Base-by-base conservation (phyloP, 92 coral and sea anemone genomes). In the Siderastrea radians region DNA sequence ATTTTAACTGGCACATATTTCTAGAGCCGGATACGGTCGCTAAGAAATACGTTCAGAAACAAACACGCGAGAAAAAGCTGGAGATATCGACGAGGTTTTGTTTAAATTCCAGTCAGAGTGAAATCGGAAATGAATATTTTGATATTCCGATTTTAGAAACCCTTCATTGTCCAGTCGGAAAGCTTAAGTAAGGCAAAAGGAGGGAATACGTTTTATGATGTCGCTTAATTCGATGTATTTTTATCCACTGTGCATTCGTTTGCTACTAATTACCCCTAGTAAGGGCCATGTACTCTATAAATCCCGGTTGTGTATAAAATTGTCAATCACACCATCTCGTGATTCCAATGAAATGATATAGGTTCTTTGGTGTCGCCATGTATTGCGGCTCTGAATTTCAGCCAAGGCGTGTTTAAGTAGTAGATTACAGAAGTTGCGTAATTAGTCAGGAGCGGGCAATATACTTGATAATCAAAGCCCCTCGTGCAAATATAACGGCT, bases 361-460 rank as follows among this genome's bases (percentile, higher is more conserved):
- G 80, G 73, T 63, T 54, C 72, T 49, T 14, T 62, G 66, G 44
- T 16, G 71, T 61, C 16, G 17, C 52, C 59, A 57, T 3, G 71
- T 84, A 84, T 84, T 84, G 80, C 53, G 52, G 78, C 49, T 19
- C 68, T 74, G 73, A 74, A 62, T 84, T 62, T 63, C 55, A 52
- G 49, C 61, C 12, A 50, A 74, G 87, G 44, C 8, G 80, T 47
- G 49, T 73, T 84, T 73, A n/a, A 11, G 57, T 38, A 74, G 80
- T 49, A 73, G 87, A 74, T 84, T 83, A 84, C 54, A 73, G 38
- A 26, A 51, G 49, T 1, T 73, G 87, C 44, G 64, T 48, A 50
- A 84, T 61, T 15, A 0, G 16, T 64, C 65, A 38, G n/a, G 60
- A 49, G 12, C n/a, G 64, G 72, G 47, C 87, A 84, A 61, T 84